Percentiles rank a stretch among this genome's conserved stretches.
phyloP scores from a whole-genome alignment of 2,888 invertebrate genomes.

The Pyrocoelia pectoralis region DNA sequence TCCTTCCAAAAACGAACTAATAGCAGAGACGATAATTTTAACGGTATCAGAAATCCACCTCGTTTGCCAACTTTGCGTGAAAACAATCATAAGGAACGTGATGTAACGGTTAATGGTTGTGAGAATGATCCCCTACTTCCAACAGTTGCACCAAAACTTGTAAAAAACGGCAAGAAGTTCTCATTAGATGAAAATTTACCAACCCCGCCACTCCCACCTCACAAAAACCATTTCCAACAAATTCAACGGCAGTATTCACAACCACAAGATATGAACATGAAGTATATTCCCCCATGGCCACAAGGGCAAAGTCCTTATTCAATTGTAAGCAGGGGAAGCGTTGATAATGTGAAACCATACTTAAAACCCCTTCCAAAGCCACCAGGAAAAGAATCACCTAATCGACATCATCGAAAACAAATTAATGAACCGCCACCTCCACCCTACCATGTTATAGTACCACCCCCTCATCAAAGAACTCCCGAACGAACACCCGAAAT shows the following conservation, averaged over 20 bases:
- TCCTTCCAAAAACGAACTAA: constrained; percentile 53
- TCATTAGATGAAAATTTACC: constrained; percentile 61
- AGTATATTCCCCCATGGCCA: constrained; percentile 71
- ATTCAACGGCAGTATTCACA: constrained; percentile 42
- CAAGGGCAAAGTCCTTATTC: constrained; percentile 62
- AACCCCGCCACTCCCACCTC: constrained; percentile 70
- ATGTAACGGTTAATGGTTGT: constrained; percentile 55
- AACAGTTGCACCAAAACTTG: constrained; percentile 45
- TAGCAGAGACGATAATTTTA: constrained; percentile 53
- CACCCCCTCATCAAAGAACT: constrained; percentile 46
- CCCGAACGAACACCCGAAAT: constrained; percentile 53
- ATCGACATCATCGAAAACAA: constrained; percentile 52
- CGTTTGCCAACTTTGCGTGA: constrained; percentile 66
- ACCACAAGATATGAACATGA: constrained; percentile 54
- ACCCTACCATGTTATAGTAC: constrained; percentile 47
- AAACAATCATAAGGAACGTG: constrained; percentile 60
- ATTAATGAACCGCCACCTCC: constrained; percentile 42
- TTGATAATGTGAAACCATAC: constrained; percentile 60
- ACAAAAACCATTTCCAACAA: constrained; percentile 55
- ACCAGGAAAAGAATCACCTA: constrained; percentile 61
- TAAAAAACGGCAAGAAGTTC: constrained; percentile 58
- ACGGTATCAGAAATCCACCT: constrained; percentile 57
- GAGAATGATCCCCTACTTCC: constrained; percentile 68
- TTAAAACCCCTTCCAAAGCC: constrained; percentile 68
- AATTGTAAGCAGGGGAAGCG: constrained; percentile 39